Percentiles rank a stretch among this genome's conserved stretches.
These are phyloP conservation scores for Acanthornis magna DNA, from an alignment of 2,797 vertebrate genomes.

Conservation along the genomic window DNA sequence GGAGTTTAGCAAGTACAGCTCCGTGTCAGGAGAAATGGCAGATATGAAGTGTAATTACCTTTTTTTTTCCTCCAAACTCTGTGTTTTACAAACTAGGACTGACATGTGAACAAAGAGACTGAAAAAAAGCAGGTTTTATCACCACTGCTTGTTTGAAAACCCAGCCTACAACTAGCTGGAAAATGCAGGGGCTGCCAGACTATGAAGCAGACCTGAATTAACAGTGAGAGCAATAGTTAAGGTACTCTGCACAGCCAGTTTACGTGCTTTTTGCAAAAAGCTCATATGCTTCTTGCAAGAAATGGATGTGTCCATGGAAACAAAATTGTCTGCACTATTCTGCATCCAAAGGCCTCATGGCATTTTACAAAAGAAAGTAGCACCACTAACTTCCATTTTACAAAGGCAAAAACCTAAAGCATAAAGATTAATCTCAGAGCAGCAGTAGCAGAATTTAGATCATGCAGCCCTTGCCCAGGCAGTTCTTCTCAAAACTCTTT, in stretches of 20 bases:
- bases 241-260: neutral
- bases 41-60: constrained; percentile 60
- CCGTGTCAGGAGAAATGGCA: constrained; percentile 17
- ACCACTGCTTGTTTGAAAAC: constrained; percentile 1
- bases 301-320: neutral
- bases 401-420: neutral
- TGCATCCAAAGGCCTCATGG: neutral
- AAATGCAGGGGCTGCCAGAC: neutral
- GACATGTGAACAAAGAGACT: constrained; percentile 64
- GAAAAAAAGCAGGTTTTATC: constrained; percentile 25
- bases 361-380: neutral
- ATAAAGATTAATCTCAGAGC: neutral
- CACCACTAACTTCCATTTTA: neutral
- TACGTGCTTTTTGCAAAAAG: neutral
- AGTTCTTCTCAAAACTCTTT: neutral
- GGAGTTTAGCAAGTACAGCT: neutral
- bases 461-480: neutral
- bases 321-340: neutral
- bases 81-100: constrained; percentile 72
- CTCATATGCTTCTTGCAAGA: neutral
- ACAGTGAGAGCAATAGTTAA: neutral
- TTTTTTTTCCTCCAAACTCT: neutral
- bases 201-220: neutral
- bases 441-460: neutral
- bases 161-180: neutral